Percentiles rank a stretch among this genome's conserved stretches.
phyloP scores from a whole-genome alignment of 2,797 vertebrate species.

The Buphagus erythrorhynchus region DNA sequence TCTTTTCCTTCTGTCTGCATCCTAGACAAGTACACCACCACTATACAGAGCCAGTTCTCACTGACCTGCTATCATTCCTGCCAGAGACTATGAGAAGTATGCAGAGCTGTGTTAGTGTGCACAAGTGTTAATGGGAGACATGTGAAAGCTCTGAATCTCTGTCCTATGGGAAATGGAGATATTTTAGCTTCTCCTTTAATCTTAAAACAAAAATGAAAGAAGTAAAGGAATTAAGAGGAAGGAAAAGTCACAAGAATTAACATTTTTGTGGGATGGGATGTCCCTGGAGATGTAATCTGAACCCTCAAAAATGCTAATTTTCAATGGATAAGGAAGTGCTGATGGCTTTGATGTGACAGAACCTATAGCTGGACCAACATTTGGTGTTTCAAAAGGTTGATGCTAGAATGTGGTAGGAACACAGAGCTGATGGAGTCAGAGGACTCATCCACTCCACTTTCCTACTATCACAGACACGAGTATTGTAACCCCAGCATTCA shows the following conservation, averaged over 20 bases:
- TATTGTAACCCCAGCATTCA: not conserved
- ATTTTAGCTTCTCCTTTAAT: constrained; percentile 18
- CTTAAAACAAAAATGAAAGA: not conserved
- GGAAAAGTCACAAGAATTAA: constrained; percentile 44
- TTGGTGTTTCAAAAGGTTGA: not conserved
- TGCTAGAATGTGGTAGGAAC: not conserved
- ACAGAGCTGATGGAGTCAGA: not conserved
- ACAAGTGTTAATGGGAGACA: not conserved
- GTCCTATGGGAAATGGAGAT: not conserved
- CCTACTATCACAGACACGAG: not conserved
- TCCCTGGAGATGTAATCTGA: not conserved
- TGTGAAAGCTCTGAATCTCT: not conserved
- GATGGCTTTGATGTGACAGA: constrained; percentile 41
- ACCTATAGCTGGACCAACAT: not conserved
- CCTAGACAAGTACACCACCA: not conserved
- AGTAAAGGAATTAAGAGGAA: constrained; percentile 1
- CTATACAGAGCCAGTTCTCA: not conserved
- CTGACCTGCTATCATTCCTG: not conserved
- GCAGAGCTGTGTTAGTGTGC: not conserved
- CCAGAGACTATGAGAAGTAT: not conserved
- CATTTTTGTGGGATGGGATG: not conserved
- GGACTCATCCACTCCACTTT: not conserved
- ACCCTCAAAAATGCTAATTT: constrained; percentile 34
- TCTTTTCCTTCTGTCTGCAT: not conserved
- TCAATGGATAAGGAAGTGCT: not conserved